Percentiles rank a stretch among this genome's conserved stretches.
Evolutionary conservation across 2,797 vertebrate species (phyloP).

Genomic region (Spinus pinus): DNA sequence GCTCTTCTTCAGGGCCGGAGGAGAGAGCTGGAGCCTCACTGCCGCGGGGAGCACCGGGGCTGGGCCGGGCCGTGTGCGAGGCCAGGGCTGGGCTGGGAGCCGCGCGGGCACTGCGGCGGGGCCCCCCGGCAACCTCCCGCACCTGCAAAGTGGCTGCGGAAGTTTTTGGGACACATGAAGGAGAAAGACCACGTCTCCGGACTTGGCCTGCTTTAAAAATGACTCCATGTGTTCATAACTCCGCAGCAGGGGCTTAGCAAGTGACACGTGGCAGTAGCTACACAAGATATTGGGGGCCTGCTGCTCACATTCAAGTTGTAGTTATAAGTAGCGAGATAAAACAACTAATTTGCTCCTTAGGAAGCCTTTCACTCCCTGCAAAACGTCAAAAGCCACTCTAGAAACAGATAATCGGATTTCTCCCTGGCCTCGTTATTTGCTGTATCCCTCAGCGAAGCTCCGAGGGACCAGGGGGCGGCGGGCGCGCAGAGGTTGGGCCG

Average conservation of each 20-base stretch:
- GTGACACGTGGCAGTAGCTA: neutral
- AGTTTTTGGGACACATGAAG: neutral
- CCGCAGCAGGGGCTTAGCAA: neutral
- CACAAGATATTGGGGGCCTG: neutral
- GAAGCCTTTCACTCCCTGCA: neutral
- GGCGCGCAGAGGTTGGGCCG: neutral
- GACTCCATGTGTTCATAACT: neutral
- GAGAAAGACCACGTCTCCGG: neutral
- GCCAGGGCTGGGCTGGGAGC: neutral
- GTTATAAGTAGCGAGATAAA: neutral
- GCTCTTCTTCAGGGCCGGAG: neutral
- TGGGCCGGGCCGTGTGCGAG: neutral
- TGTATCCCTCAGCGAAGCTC: neutral
- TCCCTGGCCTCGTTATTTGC: neutral
- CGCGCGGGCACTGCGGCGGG: accelerated
- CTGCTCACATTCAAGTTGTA: neutral
- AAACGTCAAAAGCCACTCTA: neutral
- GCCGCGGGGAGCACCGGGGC: neutral
- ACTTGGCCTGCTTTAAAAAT: neutral
- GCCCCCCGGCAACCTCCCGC: neutral
- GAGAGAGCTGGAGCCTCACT: neutral
- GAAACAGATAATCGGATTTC: neutral
- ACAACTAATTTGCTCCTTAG: neutral
- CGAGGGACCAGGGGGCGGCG: accelerated
- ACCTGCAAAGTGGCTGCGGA: neutral